phyloP scores from a whole-genome alignment of 2,113 vertebrate genomes.

The Zootoca vivipara region DNA sequence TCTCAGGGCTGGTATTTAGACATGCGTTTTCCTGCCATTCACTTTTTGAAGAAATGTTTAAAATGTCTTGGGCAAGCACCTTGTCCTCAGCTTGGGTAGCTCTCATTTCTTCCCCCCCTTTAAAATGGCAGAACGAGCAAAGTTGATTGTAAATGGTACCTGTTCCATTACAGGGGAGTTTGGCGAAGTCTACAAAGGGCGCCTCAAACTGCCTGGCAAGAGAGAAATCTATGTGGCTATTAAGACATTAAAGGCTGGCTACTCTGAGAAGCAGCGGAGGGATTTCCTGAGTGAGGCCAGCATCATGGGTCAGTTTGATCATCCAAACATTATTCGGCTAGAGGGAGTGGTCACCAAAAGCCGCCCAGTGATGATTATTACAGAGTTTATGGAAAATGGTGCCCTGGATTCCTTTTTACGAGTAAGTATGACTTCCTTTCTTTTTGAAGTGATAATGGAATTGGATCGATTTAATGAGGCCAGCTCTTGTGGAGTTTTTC shows the following conservation, averaged over 20 bases:
- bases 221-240: constrained; percentile 97
- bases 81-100: background rate
- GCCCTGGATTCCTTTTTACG: constrained; percentile 96
- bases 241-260: constrained; percentile 95
- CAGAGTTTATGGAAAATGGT: constrained; percentile 98
- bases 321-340: constrained; percentile 96
- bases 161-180: constrained; percentile 87
- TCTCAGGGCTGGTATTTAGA: background rate
- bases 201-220: constrained; percentile 93
- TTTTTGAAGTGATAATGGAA: background rate
- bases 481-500: background rate
- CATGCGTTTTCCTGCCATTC: background rate
- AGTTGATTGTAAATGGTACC: background rate
- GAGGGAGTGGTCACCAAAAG: constrained; percentile 99
- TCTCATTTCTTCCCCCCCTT: background rate
- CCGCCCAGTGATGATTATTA: constrained; percentile 97
- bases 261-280: constrained; percentile 94
- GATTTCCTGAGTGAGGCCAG: constrained; percentile 98
- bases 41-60: background rate
- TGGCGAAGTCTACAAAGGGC: constrained; percentile 97
- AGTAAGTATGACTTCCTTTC: constrained; percentile 74
- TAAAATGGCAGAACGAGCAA: background rate
- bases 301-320: constrained; percentile 99
- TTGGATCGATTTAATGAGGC: accelerated
- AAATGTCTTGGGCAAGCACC: background rate